These are phyloP conservation scores for Sinocyclocheilus rhinocerous DNA, from an alignment of 2,113 vertebrate genomes.

Conservation along the genomic window DNA sequence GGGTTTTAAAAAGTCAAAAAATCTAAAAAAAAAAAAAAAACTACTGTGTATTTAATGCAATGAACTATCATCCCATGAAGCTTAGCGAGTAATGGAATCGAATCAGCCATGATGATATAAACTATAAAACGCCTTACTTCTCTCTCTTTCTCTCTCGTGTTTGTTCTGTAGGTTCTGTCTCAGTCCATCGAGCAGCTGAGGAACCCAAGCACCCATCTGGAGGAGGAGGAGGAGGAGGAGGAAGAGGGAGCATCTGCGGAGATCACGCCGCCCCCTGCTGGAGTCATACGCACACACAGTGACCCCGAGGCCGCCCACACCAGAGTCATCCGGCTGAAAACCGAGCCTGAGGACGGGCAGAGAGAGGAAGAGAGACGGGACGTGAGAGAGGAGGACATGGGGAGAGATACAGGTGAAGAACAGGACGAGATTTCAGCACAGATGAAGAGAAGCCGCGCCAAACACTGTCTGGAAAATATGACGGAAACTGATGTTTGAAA, in stretches of 20 bases:
- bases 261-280: conserved; percentile 55
- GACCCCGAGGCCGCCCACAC: not conserved
- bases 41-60: not conserved
- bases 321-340: conserved; percentile 47
- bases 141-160: not conserved
- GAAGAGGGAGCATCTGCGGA: conserved; percentile 22
- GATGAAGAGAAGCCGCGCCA: conserved; percentile 16
- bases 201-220: conserved; percentile 46
- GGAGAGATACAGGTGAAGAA: conserved; percentile 30
- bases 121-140: not conserved
- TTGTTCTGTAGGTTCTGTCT: conserved; percentile 41
- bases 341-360: conserved; percentile 43
- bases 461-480: conserved; percentile 40
- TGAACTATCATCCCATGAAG: not conserved
- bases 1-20: not conserved
- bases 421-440: not conserved
- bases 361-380: not conserved
- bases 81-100: not conserved
- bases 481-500: conserved; percentile 54
- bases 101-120: not conserved
- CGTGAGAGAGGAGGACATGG: conserved; percentile 15
- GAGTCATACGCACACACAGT: conserved; percentile 47
- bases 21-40: too few relatives aligned
- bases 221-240: conserved; percentile 49
- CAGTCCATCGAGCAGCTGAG: conserved; percentile 56